Evolutionary conservation across 2,888 invertebrate species (phyloP), one percentile per base, ranked within the genome.

Genomic region (Stenurella melanura): DNA sequence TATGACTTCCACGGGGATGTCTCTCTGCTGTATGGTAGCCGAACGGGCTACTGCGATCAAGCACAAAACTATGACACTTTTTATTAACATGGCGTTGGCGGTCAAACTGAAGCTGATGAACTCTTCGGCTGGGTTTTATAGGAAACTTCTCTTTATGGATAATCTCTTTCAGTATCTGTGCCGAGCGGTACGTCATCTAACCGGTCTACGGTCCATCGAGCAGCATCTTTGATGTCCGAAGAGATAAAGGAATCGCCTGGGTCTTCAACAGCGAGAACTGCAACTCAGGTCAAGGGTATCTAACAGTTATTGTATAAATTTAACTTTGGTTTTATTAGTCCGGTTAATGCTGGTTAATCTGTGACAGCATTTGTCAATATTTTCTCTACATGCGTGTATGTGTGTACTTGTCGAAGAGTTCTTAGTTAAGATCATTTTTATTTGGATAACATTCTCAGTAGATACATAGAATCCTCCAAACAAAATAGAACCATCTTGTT

Each of bases 91-190:
- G 79, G 75, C 84, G 83, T 73, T 79, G 78, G 77, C 67, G 74
- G 83, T 70, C 76, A 79, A 81, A 88, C 88, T 89, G 84, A 84
- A 86, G 88, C 85, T 88, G 86, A 86, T 88, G 87, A 88, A 87
- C 87, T 87, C 87, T 85, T 84, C 79, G 74, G 79, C 81, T 81
- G 82, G 87, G 86, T 87, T 89, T 89, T 89, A 89, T 89, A 89
- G 80, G 80, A 73, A 79, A 81, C 82, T 74, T 77, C 75, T 80
- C 81, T 82, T 82, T 79, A 78, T 81, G 77, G 82, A 78, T 79
- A 71, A 77, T 78, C 71, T 75, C 71, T 71, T 42, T 50, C 60
- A 42, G 54, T 58, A 71, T 75, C 57, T 66, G 42, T 18, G 64
- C 21, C 30, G 50, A 66, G 38, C 50, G 61, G 72, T 67, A 66